Evolutionary conservation across 2,113 vertebrate species (phyloP).

Genomic region (Cynopterus brachyotis): DNA sequence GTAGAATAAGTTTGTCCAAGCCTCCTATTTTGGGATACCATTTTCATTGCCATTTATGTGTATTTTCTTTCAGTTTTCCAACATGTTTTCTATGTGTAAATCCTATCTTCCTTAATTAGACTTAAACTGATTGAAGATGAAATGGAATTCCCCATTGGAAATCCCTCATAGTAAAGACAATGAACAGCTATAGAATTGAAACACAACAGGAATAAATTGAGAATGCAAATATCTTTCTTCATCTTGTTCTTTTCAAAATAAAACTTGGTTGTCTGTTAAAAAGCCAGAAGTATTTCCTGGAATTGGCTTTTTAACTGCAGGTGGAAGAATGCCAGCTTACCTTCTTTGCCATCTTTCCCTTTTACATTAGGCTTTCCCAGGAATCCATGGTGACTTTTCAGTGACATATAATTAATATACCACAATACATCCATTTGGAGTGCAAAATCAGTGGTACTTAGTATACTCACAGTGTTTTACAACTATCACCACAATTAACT

Average conservation of each 20-base stretch:
- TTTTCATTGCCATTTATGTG: not conserved
- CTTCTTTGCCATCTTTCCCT: not conserved
- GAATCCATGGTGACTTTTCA: not conserved
- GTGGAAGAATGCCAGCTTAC: not conserved
- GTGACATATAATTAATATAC: not conserved
- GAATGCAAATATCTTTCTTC: constrained; percentile 2
- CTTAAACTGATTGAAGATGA: not conserved
- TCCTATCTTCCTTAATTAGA: not conserved
- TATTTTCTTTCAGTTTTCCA: not conserved
- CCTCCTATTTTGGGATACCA: not conserved
- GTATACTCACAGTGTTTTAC: not conserved
- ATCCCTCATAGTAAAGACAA: not conserved
- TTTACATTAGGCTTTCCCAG: not conserved
- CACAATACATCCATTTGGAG: not conserved
- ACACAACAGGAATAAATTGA: not conserved
- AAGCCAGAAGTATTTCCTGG: not conserved
- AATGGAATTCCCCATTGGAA: not conserved
- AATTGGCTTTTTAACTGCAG: not conserved
- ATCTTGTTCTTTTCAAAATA: not conserved
- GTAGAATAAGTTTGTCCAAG: not conserved
- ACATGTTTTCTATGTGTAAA: not conserved
- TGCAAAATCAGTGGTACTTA: not conserved
- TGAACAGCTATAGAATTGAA: not conserved
- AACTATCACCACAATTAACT: not conserved
- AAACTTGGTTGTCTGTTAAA: not conserved